Evolutionary conservation across 2,113 vertebrate genomes (phyloP).

Genomic region (Proterorhinus semilunaris): DNA sequence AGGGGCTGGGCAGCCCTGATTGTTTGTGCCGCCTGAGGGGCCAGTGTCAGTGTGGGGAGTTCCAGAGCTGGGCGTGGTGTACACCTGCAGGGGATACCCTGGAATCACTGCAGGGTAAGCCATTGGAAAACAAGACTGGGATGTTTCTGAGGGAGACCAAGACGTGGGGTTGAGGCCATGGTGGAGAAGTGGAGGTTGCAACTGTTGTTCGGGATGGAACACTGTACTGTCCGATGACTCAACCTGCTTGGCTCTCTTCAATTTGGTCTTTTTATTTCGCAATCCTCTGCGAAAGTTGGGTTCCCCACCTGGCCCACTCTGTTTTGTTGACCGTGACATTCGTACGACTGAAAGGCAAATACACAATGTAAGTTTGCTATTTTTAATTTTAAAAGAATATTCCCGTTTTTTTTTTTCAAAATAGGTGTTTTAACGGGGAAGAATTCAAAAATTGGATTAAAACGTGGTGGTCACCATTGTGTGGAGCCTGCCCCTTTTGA

Average conservation of each 20-base stretch:
- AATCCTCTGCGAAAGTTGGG: conserved; percentile 68
- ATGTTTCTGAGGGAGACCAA: conserved; percentile 85
- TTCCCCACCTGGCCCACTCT: conserved; percentile 20
- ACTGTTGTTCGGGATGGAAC: conserved; percentile 68
- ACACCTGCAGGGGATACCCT: conserved; percentile 82
- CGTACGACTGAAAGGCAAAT: conserved; percentile 42
- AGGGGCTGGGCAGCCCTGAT: conserved; percentile 63
- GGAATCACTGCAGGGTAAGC: conserved; percentile 83
- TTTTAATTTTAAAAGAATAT: background rate
- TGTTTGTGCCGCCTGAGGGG: conserved; percentile 61
- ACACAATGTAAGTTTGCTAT: background rate
- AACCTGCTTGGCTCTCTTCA: conserved; percentile 81
- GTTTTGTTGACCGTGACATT: conserved; percentile 45
- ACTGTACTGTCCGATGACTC: conserved; percentile 83
- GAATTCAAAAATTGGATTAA: background rate
- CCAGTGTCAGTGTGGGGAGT: conserved; percentile 51
- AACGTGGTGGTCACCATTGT: conserved; percentile 59
- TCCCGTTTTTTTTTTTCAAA: too few species aligned
- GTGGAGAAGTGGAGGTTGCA: conserved; percentile 62
- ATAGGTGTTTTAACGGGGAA: background rate
- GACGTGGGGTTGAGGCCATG: conserved; percentile 76
- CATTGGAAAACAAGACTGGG: conserved; percentile 80
- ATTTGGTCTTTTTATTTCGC: conserved; percentile 84
- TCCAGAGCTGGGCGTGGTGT: conserved; percentile 65
- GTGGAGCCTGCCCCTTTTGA: conserved; percentile 66